Evolutionary conservation across 92 coral and sea anemone genomes (phyloP), one percentile per base, ranked within the genome.

Genomic region (Zoanthus sociatus): DNA sequence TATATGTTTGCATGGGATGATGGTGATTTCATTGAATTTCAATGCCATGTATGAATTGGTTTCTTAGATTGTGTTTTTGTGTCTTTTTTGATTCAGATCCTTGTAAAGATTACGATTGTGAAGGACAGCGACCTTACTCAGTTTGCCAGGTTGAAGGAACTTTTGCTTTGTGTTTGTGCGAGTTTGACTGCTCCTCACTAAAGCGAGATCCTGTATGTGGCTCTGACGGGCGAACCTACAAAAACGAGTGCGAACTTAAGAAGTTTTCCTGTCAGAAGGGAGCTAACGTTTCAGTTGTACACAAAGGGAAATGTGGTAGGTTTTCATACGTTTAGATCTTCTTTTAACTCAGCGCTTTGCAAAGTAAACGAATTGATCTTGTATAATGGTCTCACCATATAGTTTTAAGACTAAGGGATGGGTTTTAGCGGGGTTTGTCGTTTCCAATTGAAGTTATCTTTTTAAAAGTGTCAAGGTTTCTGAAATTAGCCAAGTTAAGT

Each of bases 211-310:
- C 73, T 9, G 73, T 79, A 13, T 79, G 84, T 79, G 84, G 84
- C 44, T 63, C 84, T 64, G 73, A 79, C 42, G 61, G 61, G 16
- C 60, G 44, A 32, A 79, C 72, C 17, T 79, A 79, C 44, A 79
- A 64, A 30, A 79, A 79, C 58, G 84, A 79, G 45, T 79, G 84
- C 45, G 84, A 79, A 79, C 84, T 79, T 44, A 79, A 66, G 45
- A 64, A 18, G 58, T 64, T 64, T n/a, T 73, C 84, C 13, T 79
- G 84, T 60, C 84, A 79, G 45, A 79, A 64, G 44, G 84, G 84
- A 79, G 58, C 74, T 14, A 63, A 67, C 16, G 13, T 79, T 51
- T n/a, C 84, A 37, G 73, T 79, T 79, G 33, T 45, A 11, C 84
- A 79, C 51, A 66, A 20, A 55, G 84, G 84, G 30, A 20, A 21